Base-by-base conservation (phyloP, 2,113 vertebrate species). In the Odocoileus virginianus region DNA sequence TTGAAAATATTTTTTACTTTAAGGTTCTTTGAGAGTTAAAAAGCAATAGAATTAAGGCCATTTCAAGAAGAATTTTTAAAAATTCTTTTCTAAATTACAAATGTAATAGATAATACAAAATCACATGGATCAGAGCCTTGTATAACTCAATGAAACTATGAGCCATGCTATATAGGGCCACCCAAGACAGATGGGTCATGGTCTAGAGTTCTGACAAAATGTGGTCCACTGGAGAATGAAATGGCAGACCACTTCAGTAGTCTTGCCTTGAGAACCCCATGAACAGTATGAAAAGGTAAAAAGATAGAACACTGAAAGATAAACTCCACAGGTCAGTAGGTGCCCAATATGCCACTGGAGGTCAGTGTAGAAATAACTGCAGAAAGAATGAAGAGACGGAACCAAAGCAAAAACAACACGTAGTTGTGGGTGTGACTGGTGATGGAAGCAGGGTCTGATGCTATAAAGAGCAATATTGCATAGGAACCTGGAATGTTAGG, bases 1-100 rank as follows among this genome's bases (percentile, higher is more conserved):
- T 30, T 52, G 13, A 95, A 86, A 89, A 36, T 58, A 25, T 36
- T 88, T 96, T 93, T 93, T 90, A 55, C 78, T 95, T 87, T 64
- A 90, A 90, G 17, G 2, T 93, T 87, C 25, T 78, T 94, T 87
- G 74, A 82, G 55, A 89, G 55, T 64, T 95, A 54, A 50, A 84
- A 67, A 93, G 87, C 15, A 52, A 76, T 52, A 92, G 30, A 91
- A 79, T 67, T 87, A 61, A 94, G 30, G 47, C n/a, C 28, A 94
- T 50, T 83, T 87, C 6, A 91, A 79, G 50, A 88, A 88, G 30
- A 91, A 61, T n/a, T 83, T 86, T 71, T 25, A 27, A 36, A 86
- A 86, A 45, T 60, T 94, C 0, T 94, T 87, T 87, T 87, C 43
- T 87, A 86, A 94, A 79, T 88, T 58, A 19, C 87, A 67, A 79